Conservation (phyloP, 2,888 invertebrate species). For the Drosophila vallismaia region DNA sequence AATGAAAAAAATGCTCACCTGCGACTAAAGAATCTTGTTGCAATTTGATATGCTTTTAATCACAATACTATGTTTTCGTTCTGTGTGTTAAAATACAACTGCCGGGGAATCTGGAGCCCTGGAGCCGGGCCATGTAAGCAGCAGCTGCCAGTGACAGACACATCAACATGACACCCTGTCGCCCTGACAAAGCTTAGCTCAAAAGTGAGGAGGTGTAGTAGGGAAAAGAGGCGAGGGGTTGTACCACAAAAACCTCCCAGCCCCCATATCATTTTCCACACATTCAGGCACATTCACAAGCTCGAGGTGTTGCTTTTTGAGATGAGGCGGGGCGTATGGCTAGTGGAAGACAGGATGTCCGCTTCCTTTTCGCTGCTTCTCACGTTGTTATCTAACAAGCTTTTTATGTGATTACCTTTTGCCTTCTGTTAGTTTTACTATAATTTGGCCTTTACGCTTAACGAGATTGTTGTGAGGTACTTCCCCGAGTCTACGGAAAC, state of each 20-base stretch:
- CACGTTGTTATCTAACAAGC: slow-evolving; percentile 76
- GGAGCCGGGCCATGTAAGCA: slow-evolving; percentile 37
- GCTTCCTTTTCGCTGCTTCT: slow-evolving; percentile 58
- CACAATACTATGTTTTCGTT: not conserved
- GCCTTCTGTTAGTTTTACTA: slow-evolving; percentile 78
- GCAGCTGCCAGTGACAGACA: slow-evolving; percentile 76
- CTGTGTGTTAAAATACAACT: slow-evolving; percentile 65
- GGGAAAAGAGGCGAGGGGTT: slow-evolving; percentile 27
- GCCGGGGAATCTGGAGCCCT: slow-evolving; percentile 34
- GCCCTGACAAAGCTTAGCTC: slow-evolving; percentile 76
- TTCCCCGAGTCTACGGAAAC: slow-evolving; percentile 52
- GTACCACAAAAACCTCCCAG: slow-evolving; percentile 33
- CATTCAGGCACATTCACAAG: slow-evolving; percentile 60
- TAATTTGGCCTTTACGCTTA: slow-evolving; percentile 77
- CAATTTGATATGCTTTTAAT: not conserved
- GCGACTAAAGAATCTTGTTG: not conserved
- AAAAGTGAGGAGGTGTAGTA: slow-evolving; percentile 21
- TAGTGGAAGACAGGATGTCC: slow-evolving; percentile 57
- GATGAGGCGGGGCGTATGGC: slow-evolving; percentile 21
- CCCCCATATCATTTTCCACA: slow-evolving; percentile 29
- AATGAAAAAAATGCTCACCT: not conserved
- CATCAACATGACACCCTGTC: slow-evolving; percentile 76
- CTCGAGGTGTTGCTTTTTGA: slow-evolving; percentile 54
- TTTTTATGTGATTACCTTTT: slow-evolving; percentile 78
- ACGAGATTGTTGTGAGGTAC: slow-evolving; percentile 76